Base-by-base conservation (phyloP, 2,797 vertebrate genomes). In the Nyctalus aviator region DNA sequence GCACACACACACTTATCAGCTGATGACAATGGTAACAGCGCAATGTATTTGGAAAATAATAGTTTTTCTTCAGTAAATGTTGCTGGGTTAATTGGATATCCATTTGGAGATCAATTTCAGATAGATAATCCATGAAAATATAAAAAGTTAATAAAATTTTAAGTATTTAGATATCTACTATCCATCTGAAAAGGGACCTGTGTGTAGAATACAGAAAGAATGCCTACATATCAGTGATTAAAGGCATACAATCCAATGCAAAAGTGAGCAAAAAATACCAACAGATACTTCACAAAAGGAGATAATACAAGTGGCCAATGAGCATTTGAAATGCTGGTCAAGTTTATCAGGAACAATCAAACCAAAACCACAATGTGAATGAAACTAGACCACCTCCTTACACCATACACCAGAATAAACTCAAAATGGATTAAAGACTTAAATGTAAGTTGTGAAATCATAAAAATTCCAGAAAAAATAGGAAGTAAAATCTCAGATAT, bases 131-230 rank as follows among this genome's bases (percentile, higher is more conserved):
- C 9, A 82, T 69, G 15, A 21, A 92, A 75, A 55, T 69, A 53
- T 15, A 57, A 27, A 66, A 89, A 35, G 57, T 0, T 64, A 35
- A 44, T 37, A 55, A 77, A 59, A 48, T 44, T 83, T 69, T 44
- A 64, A 84, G 62, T 48, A 69, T 41, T 85, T 50, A 81, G 59
- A 93, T 18, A 75, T 64, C 21, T 75, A 35, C 10, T 35, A 18
- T 27, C 15, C 15, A 89, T 30, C 25, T 66, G 15, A 64, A 66
- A 87, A 50, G 73, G 44, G 27, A 89, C 17, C 55, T 83, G 0
- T 64, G 59, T 76, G 13, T 84, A 91, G 62, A 86, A 88, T 46
- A 84, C 32, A 75, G 35, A 64, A 92, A 78, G 13, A 88, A 75
- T 8, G 41, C 1, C 2, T 57, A 86, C 4, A 20, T 59, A 64